phyloP scores from a whole-genome alignment of 2,797 vertebrate species.

The Aselliscus stoliczkanus region DNA sequence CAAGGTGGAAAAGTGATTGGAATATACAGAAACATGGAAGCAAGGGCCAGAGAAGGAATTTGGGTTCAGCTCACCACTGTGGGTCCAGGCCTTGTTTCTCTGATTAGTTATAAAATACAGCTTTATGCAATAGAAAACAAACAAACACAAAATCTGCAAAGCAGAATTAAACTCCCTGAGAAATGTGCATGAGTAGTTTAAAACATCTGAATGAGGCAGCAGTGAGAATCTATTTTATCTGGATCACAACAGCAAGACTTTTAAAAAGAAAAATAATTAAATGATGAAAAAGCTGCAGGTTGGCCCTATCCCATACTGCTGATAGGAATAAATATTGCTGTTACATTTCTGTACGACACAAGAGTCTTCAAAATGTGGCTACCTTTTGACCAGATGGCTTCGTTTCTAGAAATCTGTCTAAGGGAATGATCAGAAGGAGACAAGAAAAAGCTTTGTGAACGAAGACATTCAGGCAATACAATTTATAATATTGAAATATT shows the following conservation, averaged over 20 bases:
- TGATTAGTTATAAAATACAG: neutral
- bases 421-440: neutral
- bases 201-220: neutral
- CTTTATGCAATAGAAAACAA: neutral
- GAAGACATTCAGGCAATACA: neutral
- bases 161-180: neutral
- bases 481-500: neutral
- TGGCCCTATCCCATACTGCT: neutral
- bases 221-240: neutral
- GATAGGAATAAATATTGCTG: neutral
- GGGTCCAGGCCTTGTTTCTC: neutral
- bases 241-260: neutral
- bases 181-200: slow-evolving; percentile 5
- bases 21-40: neutral
- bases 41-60: neutral
- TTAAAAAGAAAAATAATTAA: neutral
- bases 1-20: neutral
- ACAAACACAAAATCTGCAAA: neutral
- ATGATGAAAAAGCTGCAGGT: too few relatives aligned
- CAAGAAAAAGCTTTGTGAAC: neutral
- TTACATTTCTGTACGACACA: neutral
- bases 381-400: slow-evolving; percentile 24
- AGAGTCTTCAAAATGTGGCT: neutral
- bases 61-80: neutral
- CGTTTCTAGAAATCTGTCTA: slow-evolving; percentile 25